These are phyloP conservation scores for Thamnaconus septentrionalis DNA, from an alignment of 2,113 vertebrate genomes.

Conservation along the genomic window DNA sequence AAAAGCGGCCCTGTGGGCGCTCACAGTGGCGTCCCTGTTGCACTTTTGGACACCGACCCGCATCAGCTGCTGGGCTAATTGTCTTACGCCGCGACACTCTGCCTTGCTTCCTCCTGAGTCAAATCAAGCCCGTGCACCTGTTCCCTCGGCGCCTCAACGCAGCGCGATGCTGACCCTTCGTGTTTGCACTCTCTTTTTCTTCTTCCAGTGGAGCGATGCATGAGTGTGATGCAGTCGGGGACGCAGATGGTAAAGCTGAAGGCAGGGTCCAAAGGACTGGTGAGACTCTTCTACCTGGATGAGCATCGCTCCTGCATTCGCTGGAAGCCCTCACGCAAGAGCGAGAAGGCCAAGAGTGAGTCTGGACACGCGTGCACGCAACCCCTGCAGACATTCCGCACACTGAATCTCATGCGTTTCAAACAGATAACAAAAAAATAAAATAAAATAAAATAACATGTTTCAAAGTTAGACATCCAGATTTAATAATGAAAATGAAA, in stretches of 20 bases:
- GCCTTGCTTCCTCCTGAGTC: conserved; percentile 36
- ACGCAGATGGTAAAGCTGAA: conserved; percentile 99
- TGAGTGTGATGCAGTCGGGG: conserved; percentile 98
- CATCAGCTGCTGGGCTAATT: conserved; percentile 48
- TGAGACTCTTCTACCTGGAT: conserved; percentile 98
- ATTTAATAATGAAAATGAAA: too few species aligned
- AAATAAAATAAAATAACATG: too few species aligned
- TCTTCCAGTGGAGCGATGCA: conserved; percentile 94
- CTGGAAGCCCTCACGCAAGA: conserved; percentile 96
- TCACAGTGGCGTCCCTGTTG: conserved; percentile 60
- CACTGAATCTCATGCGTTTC: too few species aligned
- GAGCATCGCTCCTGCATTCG: conserved; percentile 94
- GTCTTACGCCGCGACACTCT: conserved; percentile 31
- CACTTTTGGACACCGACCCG: conserved; percentile 41
- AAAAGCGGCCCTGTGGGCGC: conserved; percentile 52
- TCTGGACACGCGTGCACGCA: conserved; percentile 5
- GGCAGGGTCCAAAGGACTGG: conserved; percentile 91
- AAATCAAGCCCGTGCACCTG: conserved; percentile 48
- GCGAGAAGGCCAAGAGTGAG: conserved; percentile 98
- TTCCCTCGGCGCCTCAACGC: conserved; percentile 33
- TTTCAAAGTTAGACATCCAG: too few species aligned
- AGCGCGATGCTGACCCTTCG: conserved; percentile 36
- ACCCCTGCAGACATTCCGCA: background rate
- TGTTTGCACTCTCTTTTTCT: conserved; percentile 25
- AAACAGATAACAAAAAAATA: too few species aligned